Evolutionary conservation across 92 coral and sea anemone genomes (phyloP).

Genomic region (Palythoa caribaeorum): DNA sequence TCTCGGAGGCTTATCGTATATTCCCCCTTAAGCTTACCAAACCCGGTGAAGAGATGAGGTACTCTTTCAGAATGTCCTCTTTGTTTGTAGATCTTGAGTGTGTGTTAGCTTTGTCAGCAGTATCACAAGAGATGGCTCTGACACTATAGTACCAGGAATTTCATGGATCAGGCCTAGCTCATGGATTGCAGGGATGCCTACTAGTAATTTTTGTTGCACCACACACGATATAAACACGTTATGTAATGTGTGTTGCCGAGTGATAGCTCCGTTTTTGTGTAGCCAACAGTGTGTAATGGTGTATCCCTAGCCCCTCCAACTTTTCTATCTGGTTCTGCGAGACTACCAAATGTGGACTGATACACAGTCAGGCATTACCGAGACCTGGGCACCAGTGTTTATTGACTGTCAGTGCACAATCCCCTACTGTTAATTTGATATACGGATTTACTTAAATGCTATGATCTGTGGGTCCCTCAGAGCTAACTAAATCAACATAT

Average conservation of each 20-base stretch:
- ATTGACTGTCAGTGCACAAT: conserved; percentile 48
- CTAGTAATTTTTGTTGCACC: conserved; percentile 57
- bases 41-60: neutral
- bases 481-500: conserved; percentile 1
- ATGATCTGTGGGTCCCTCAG: neutral
- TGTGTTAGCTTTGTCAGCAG: neutral
- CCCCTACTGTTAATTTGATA: conserved; percentile 38
- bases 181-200: conserved; percentile 55
- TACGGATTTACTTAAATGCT: conserved; percentile 22
- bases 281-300: conserved; percentile 8
- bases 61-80: neutral
- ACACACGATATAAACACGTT: conserved; percentile 47
- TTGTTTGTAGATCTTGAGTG: neutral
- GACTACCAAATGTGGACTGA: conserved; percentile 42
- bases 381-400: conserved; percentile 66
- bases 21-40: neutral
- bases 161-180: conserved; percentile 23
- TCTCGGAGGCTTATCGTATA: neutral
- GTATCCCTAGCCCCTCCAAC: conserved; percentile 61
- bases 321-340: conserved; percentile 52
- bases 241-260: conserved; percentile 22
- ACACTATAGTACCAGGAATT: neutral
- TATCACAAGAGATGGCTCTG: neutral
- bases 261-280: conserved; percentile 15
- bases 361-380: conserved; percentile 57